Conservation (phyloP, 2,888 invertebrate genomes). For the Malthinus seriepunctatus region DNA sequence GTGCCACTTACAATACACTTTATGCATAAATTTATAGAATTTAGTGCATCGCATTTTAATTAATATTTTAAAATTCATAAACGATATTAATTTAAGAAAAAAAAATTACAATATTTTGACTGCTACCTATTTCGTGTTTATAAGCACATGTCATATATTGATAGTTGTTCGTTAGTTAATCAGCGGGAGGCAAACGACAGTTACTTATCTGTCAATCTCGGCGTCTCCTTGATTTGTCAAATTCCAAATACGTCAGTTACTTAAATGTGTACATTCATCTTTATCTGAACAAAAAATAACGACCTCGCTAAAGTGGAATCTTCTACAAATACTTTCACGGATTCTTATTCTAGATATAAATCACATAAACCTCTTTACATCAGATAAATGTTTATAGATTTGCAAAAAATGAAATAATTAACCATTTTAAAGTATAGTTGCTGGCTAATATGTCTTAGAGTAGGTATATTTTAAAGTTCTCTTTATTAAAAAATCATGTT, state of each 20-base stretch:
- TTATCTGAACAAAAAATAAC: slow-evolving; percentile 20
- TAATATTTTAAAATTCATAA: neutral
- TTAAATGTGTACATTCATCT: slow-evolving; percentile 36
- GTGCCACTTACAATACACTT: slow-evolving; percentile 48
- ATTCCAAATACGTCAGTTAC: slow-evolving; percentile 36
- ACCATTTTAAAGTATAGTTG: slow-evolving; percentile 22
- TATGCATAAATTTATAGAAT: slow-evolving; percentile 38
- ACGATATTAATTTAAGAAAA: slow-evolving; percentile 7
- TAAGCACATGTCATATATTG: slow-evolving; percentile 30
- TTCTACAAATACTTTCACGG: slow-evolving; percentile 18
- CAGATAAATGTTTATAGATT: slow-evolving; percentile 21
- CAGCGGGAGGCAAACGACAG: slow-evolving; percentile 36
- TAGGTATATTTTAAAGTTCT: slow-evolving; percentile 44
- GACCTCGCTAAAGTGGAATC: slow-evolving; percentile 13
- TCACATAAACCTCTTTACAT: slow-evolving; percentile 11
- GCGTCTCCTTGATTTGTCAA: slow-evolving; percentile 38
- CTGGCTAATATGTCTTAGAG: slow-evolving; percentile 19
- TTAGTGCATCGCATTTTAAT: slow-evolving; percentile 32
- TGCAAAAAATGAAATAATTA: slow-evolving; percentile 28
- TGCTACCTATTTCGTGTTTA: slow-evolving; percentile 4
- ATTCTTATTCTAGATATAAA: slow-evolving; percentile 13
- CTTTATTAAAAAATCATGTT: slow-evolving; percentile 47
- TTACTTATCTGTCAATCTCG: slow-evolving; percentile 39
- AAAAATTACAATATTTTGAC: slow-evolving; percentile 4
- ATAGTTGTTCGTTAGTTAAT: slow-evolving; percentile 34